These are phyloP conservation scores for Cacatua alba DNA, from an alignment of 2,113 vertebrate genomes.

Conservation along the genomic window DNA sequence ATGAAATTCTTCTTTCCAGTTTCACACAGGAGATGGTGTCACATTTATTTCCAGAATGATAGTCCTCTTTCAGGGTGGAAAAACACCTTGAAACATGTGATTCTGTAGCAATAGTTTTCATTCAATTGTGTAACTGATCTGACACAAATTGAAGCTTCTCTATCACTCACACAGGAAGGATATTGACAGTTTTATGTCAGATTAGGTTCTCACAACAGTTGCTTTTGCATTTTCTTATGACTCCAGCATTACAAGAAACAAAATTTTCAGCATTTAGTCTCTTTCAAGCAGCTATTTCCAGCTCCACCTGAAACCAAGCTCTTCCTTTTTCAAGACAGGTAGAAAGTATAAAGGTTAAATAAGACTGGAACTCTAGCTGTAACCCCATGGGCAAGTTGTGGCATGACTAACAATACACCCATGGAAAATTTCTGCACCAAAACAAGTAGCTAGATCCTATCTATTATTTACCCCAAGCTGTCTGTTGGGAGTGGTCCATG, in stretches of 20 bases:
- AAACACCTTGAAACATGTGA: not conserved
- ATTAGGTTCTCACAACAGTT: not conserved
- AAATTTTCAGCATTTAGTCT: not conserved
- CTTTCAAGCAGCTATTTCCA: not conserved
- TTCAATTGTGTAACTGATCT: not conserved
- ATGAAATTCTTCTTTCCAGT: not conserved
- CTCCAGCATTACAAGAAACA: not conserved
- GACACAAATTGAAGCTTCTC: not conserved
- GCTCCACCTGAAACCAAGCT: accelerated
- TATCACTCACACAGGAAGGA: not conserved
- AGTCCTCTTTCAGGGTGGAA: not conserved
- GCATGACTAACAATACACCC: not conserved
- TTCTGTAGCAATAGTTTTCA: not conserved
- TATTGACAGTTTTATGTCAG: not conserved
- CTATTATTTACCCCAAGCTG: not conserved
- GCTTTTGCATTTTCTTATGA: not conserved
- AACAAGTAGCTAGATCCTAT: not conserved
- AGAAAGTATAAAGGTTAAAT: not conserved
- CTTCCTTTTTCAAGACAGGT: not conserved
- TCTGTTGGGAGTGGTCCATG: not conserved
- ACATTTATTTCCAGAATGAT: not conserved
- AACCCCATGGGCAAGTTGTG: not conserved
- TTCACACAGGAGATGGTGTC: not conserved
- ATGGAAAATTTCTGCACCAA: not conserved
- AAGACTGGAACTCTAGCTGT: not conserved